Evolutionary conservation across 2,888 invertebrate species (phyloP), one percentile per base, ranked within the genome.

Genomic region (Oligia fasciuncula): DNA sequence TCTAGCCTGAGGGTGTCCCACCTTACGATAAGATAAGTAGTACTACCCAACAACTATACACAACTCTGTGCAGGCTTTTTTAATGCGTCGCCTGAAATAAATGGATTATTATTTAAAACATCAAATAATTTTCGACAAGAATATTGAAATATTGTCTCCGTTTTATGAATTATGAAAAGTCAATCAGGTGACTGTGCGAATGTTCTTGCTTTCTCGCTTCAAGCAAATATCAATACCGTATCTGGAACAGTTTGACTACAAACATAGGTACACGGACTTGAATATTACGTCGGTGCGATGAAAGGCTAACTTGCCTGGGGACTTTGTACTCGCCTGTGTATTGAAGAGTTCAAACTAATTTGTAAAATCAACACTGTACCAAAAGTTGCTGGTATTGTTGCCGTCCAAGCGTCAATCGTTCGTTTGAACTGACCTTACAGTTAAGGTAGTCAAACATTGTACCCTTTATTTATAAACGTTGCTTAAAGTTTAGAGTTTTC

Each of bases 391-490:
- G 23, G n/a, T n/a, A 1, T 57, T 35, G 43, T 4, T 29, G 35
- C 3, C 8, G 23, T 35, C 2, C 9, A 60, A 19, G 8, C 1
- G 23, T 54, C 8, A 23, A 54, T 4, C 29, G 0, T 4, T 73
- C 6, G 67, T 85, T 66, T 76, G 70, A 76, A 71, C 69, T 13
- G 49, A 46, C 43, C 57, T 83, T 1, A 1, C 29, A 29, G 29
- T 43, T 17, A 46, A 69, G 43, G 71, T 70, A 77, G 51, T 62
- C 46, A 17, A 35, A 73, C 17, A 77, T 51, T 70, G 29, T 29
- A 65, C 9, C 46, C 11, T 46, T 46, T 46, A 11, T 11, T 46
- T 46, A 46, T 46, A 46, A 46, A 46, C 46, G 46, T 46, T 46
- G 9, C 11, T 6, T 43, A 8, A 0, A 6, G 43, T 43, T 43